Evolutionary conservation across 2,797 vertebrate genomes (phyloP).

Genomic region (Sparus aurata): DNA sequence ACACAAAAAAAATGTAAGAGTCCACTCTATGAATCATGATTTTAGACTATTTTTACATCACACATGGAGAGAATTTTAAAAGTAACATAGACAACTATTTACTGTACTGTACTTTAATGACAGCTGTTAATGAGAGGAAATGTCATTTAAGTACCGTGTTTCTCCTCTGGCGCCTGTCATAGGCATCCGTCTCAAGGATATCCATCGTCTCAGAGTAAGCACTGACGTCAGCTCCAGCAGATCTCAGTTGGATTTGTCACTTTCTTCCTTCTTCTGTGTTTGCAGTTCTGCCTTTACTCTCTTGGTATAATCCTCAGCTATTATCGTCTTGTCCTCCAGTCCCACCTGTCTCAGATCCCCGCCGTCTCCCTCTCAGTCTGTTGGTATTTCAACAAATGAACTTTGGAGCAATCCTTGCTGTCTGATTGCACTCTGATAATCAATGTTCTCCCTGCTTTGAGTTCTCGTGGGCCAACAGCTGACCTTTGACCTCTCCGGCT

Average conservation of each 20-base stretch:
- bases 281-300: conserved; percentile 4
- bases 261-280: conserved; percentile 1
- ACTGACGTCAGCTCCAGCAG: conserved; percentile 21
- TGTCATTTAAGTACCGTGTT: conserved; percentile 76
- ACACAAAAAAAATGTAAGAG: neutral
- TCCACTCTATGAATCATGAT: neutral
- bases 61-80: neutral
- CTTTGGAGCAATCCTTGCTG: conserved; percentile 79
- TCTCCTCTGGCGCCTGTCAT: conserved; percentile 82
- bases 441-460: conserved; percentile 64
- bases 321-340: conserved; percentile 19
- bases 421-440: conserved; percentile 81
- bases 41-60: neutral
- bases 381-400: conserved; percentile 63
- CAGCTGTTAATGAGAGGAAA: neutral
- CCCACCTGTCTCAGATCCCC: conserved; percentile 19
- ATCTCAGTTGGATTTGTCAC: neutral
- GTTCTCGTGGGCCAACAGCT: conserved; percentile 50
- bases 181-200: conserved; percentile 86
- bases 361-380: conserved; percentile 47
- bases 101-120: neutral
- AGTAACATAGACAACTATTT: neutral
- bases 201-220: conserved; percentile 80
- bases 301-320: conserved; percentile 16
- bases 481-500: conserved; percentile 72